phyloP scores from a whole-genome alignment of 2,113 vertebrate species.

The Xenopus borealis region DNA sequence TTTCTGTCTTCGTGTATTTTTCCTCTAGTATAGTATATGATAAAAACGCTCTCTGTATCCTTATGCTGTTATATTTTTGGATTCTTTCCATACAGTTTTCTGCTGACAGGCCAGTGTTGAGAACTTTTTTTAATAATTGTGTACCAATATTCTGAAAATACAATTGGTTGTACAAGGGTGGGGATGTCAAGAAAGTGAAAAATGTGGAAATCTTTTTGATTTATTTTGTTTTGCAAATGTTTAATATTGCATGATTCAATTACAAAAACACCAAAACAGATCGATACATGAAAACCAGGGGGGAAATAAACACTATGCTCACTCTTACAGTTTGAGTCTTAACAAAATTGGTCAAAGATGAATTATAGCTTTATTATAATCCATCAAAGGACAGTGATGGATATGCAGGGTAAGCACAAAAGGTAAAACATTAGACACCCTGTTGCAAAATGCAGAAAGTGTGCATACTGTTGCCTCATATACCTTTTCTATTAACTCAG shows the following conservation, averaged over 20 bases:
- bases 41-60: no score
- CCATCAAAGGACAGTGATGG: neutral
- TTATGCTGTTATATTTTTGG: no score
- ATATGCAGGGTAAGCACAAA: no score
- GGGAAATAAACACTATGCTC: neutral
- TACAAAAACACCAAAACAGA: slow-evolving; percentile 4
- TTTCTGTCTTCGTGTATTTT: no score
- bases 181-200: neutral
- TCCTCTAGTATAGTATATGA: no score
- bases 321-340: neutral
- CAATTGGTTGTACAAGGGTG: neutral
- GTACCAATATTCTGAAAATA: no score
- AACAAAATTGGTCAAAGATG: neutral
- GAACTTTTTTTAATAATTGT: neutral
- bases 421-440: no score
- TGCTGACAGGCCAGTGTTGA: neutral
- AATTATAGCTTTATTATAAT: neutral
- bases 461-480: no score
- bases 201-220: neutral
- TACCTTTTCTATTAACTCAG: no score
- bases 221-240: slow-evolving; percentile 3
- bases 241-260: slow-evolving; percentile 15
- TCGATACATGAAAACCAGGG: neutral
- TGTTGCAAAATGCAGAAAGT: no score
- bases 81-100: neutral